Evolutionary conservation across 2,797 vertebrate species (phyloP).

Genomic region (Amazonetta brasiliensis): DNA sequence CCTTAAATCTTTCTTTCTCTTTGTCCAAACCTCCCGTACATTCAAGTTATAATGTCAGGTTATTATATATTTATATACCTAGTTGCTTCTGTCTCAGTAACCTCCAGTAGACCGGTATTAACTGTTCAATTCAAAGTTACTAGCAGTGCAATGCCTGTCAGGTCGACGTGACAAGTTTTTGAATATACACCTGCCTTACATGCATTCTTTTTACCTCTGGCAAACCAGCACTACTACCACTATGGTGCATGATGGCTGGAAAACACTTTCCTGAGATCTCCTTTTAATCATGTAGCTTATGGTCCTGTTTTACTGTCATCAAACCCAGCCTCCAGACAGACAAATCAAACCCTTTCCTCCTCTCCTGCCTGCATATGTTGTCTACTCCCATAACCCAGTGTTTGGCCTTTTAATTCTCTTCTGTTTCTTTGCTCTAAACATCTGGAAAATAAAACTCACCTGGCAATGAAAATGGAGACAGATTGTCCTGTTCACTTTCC

Average conservation of each 20-base stretch:
- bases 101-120: neutral
- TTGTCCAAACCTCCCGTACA: neutral
- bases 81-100: neutral
- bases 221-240: neutral
- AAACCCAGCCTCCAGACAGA: neutral
- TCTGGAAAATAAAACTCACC: conserved; percentile 74
- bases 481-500: conserved; percentile 76
- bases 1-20: neutral
- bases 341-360: neutral
- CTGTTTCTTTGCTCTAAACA: neutral
- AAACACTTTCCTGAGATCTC: neutral
- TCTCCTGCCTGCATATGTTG: rapidly evolving
- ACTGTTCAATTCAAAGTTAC: neutral
- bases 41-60: neutral
- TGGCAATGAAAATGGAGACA: conserved; percentile 91
- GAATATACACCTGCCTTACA: neutral
- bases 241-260: neutral
- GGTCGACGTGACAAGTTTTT: neutral
- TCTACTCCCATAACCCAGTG: neutral
- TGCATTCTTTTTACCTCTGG: neutral
- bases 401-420: neutral
- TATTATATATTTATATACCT: neutral
- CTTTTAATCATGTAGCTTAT: neutral
- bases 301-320: neutral
- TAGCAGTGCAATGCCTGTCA: neutral